Percentiles rank a stretch among this genome's conserved stretches.
These are phyloP conservation scores for Poecilia latipinna DNA, from an alignment of 2,113 vertebrate species.

Conservation along the genomic window DNA sequence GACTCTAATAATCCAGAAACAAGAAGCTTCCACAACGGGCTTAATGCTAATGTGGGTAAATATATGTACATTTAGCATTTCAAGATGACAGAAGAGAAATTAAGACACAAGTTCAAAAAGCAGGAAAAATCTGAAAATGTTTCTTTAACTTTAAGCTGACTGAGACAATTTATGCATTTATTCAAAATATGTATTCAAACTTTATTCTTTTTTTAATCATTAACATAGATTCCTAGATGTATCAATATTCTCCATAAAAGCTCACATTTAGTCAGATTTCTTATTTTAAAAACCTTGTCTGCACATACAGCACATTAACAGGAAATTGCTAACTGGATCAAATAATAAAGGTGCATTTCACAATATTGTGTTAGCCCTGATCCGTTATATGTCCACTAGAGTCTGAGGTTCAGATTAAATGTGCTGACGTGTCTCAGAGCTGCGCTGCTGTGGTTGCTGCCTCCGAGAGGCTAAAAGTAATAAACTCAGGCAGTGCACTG, in stretches of 20 bases:
- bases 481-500: background rate
- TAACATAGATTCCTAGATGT: no score
- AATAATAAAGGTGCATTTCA: background rate
- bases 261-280: no score
- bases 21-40: background rate
- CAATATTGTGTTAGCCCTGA: background rate
- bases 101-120: no score
- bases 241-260: no score
- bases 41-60: background rate
- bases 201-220: no score
- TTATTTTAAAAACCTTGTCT: background rate
- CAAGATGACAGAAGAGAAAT: background rate
- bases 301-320: background rate
- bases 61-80: background rate
- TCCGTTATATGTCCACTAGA: background rate
- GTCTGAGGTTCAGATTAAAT: background rate
- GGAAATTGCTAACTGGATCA: background rate
- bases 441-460: no score
- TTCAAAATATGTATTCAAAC: no score
- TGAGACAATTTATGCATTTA: no score
- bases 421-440: background rate
- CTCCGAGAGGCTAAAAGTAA: no score
- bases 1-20: slow-evolving; percentile 55
- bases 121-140: no score
- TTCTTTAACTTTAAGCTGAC: no score